Evolutionary conservation across 2,888 invertebrate species (phyloP), one percentile per base, ranked within the genome.

Genomic region (Pseudolycoriella hygida): DNA sequence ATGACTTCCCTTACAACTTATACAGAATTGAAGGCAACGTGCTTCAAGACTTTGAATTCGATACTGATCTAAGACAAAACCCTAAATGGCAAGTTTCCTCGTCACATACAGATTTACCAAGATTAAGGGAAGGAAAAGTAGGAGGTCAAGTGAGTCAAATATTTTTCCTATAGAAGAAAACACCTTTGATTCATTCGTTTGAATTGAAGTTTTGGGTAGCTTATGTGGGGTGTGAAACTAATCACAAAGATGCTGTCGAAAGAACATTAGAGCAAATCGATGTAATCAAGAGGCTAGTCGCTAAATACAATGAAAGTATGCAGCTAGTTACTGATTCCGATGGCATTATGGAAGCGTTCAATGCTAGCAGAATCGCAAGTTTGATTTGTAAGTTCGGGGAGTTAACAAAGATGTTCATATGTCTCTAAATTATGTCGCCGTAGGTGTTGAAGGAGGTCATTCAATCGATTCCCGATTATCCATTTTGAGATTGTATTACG

Each of bases 211-310:
- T 76, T 54, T 76, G 75, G 74, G 71, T 68, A 0, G 72, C 72
- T 2, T 77, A 72, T 52, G 69, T 68, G 1, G 53, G 55, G 1
- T 77, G 76, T 53, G 11, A 11, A 14, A 59, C 68, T 1, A 71
- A 73, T 51, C 67, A 68, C 52, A 67, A 69, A 51, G 72, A 76
- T 55, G 68, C 73, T 0, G 67, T 75, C 3, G 67, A 69, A 39
- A 59, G 67, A 46, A 72, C 73, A 0, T 52, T 77, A 40, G 72
- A 75, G 43, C 76, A 76, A 57, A 70, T 74, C 47, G 77, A 77
- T 55, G 68, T 73, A 19, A 76, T 76, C 50, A 71, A 71, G 52
- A 61, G 74, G 47, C 59, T 71, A 32, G 60, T 71, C 3, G 54
- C 56, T 1, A 62, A 60, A 46, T 69, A 68, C 51, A 59, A 67